Evolutionary conservation across 2,888 invertebrate genomes (phyloP), one percentile per base, ranked within the genome.

Genomic region (Drosophila testacea): DNA sequence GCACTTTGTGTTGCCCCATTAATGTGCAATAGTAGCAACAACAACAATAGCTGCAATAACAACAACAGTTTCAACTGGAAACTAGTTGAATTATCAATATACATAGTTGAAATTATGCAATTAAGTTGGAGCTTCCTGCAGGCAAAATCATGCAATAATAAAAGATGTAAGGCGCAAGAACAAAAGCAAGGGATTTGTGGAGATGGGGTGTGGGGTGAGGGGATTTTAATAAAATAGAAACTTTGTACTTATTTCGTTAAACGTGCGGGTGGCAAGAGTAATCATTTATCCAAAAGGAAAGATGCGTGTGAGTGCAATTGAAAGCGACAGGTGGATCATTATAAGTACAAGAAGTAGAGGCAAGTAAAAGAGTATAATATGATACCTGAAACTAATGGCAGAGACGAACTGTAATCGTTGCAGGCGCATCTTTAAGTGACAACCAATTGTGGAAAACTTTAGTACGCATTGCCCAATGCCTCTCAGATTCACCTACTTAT

Each of bases 51-150:
- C 39, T 57, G 46, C 39, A 54, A 41, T 38, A 64, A 63, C 39
- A 48, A 56, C 16, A 59, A 67, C 22, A 39, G 61, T 52, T 48
- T 63, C 57, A 59, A 55, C 70, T 69, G 54, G 36, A 28, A 56
- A 62, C 59, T 61, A 68, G 79, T 67, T 75, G 66, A 71, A 83
- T 73, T 70, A 73, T 73, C 77, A 73, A 83, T 83, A 86, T n/a
- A n/a, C n/a, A n/a, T 79, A 86, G 81, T 79, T 75, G 62, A 83
- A 83, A 79, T 75, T 73, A 81, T 86, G 69, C 83, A 81, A 79
- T 83, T 81, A 65, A 81, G 79, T 67, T 79, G 69, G 60, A 54
- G 61, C 67, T 54, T 83, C 62, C 74, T 70, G 42, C 66, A 63
- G 65, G 68, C 71, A 50, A 76, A 44, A 13, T 47, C 36, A 38